Base-by-base conservation (phyloP, 2,888 invertebrate genomes). In the Eledona agricola region DNA sequence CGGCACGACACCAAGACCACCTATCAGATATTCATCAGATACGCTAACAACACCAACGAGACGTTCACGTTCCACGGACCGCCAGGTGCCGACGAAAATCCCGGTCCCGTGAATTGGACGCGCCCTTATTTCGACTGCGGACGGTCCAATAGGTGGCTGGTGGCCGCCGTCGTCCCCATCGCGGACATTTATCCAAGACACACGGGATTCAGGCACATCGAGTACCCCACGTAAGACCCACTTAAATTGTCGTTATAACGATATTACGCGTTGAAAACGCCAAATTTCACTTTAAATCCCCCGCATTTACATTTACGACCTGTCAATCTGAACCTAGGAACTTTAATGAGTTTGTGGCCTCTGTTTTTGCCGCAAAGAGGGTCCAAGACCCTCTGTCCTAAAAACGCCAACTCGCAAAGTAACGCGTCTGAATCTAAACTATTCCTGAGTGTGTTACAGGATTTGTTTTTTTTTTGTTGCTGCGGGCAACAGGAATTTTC, bases 21-120 rank as follows among this genome's bases (percentile, higher is more conserved):
- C 0, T 95, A 95, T 71, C 89, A 92, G 75, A 90, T 58, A 9
- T 90, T 93, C 77, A 95, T 95, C 61, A 83, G 94, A 70, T 93
- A 95, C 77, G 89, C 93, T 0, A 95, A 95, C 74, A 94, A 94
- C 70, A 95, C 94, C 1, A 95, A 95, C 77, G 94, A 94, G 74
- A 95, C 94, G n/a, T 93, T 88, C 71, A 91, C 93, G n/a, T 96
- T 94, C 77, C 95, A 95, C 58, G 95, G 95, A 29, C 95, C 95
- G 4, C 91, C 88, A 31, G 93, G 91, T 23, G 90, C 92, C 59
- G 94, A 94, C 76, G 95, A 95, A 80, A 82, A 82, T 66, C 92
- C 90, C 1, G 94, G 96, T 1, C 97, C 97, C 6, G 92, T 98
- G 0, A 89, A 91, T 73, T 96, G 93, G 88, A 95, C 94, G 0